These are phyloP conservation scores for Parnassius mnemosyne DNA, from an alignment of 2,888 invertebrate genomes.

Conservation along the genomic window DNA sequence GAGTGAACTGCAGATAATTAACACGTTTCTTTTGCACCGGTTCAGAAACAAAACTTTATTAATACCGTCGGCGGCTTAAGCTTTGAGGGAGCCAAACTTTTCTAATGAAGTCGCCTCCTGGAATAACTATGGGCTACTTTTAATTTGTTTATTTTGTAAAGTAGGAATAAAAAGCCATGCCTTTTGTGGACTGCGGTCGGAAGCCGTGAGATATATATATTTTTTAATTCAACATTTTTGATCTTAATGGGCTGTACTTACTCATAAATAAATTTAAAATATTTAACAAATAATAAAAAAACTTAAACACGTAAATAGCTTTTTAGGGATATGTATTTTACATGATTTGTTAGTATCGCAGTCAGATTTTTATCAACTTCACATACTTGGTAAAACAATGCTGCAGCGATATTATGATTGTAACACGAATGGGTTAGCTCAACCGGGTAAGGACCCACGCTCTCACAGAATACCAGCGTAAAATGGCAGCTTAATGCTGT, in stretches of 20 bases:
- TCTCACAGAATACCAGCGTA: too few species aligned
- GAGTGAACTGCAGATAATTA: constrained; percentile 53
- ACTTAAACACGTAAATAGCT: too few species aligned
- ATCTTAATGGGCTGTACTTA: too few species aligned
- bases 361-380: too few species aligned
- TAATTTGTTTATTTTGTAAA: constrained; percentile 68
- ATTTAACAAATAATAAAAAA: constrained; percentile 1
- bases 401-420: too few species aligned
- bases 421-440: too few species aligned
- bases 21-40: constrained; percentile 71
- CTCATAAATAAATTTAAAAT: neutral
- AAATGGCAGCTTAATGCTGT: too few species aligned
- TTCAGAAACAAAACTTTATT: constrained; percentile 77
- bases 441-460: too few species aligned
- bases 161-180: constrained; percentile 38
- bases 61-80: constrained; percentile 72
- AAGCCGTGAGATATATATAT: constrained; percentile 11
- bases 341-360: too few species aligned
- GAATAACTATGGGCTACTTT: constrained; percentile 71
- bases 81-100: constrained; percentile 76
- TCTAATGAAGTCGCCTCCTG: constrained; percentile 74
- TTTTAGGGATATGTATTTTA: too few species aligned
- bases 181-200: constrained; percentile 21
- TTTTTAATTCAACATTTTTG: neutral
- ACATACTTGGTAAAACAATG: too few species aligned